Base-by-base conservation (phyloP, 2,888 invertebrate species). In the Coecobrya sp. region DNA sequence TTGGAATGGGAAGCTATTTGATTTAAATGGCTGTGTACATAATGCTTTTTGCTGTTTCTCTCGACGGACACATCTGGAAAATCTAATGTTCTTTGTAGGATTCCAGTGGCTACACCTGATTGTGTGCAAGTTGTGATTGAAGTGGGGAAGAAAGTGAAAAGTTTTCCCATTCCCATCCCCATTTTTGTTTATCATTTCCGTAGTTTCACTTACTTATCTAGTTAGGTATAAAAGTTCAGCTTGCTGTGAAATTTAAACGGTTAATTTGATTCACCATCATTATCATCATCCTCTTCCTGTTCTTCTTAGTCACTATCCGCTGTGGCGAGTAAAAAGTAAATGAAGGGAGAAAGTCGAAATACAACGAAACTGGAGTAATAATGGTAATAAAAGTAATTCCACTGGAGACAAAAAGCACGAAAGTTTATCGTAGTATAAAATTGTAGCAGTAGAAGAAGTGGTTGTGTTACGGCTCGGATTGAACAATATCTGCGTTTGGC, bases 201-300 rank as follows among this genome's bases (percentile, higher is more conserved):
- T 52, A 42, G 19, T 76, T 45, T 79, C 19, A 79, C 79, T 49
- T 27, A 27, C 52, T 25, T 25, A 25, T 13, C 7, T 52, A 79
- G 49, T 49, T 70, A 45, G 25, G 27, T 27, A 0, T 49, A 59
- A 25, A 59, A n/a, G n/a, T 5, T 70, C 62, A 55, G 0, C 19
- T 73, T 5, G 42, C 25, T 45, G 65, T 87, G 76, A 87, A 76
- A 87, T 87, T 76, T 27, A 42, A 76, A 59, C 27, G 62, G 27
- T 70, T 87, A 76, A 87, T 87, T 87, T 79, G 76, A 87, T 76
- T 59, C 62, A 73, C 52, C 49, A 52, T 79, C 25, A n/a, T 30
- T 49, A 76, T 70, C 70, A 8, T 73, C 73, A 42, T 45, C 45
- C 10, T 25, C 73, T 45, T 76, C 10, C 45, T 27, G 11, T 22